Conservation (phyloP, 2,113 vertebrate species). For the Pedetes capensis region DNA sequence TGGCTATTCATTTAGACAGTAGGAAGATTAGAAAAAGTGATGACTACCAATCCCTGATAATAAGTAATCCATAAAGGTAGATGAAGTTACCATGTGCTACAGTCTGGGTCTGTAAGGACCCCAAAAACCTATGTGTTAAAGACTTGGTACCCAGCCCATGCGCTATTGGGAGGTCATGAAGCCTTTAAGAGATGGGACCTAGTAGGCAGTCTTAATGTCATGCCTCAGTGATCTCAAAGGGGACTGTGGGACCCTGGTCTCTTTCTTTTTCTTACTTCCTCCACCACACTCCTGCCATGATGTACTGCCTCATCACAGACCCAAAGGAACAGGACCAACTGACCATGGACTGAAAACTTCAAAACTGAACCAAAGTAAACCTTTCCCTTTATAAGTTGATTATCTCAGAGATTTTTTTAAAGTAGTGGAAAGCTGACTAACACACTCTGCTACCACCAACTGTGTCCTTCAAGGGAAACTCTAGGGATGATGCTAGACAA, state of each 20-base stretch:
- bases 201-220: neutral
- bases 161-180: neutral
- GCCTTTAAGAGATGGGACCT: neutral
- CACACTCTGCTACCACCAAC: neutral
- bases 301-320: neutral
- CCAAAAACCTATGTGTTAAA: neutral
- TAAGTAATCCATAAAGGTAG: neutral
- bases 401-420: neutral
- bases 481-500: neutral
- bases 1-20: neutral
- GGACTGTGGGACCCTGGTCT: neutral
- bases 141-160: too few species aligned
- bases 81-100: neutral
- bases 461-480: neutral
- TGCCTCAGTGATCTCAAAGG: too few species aligned
- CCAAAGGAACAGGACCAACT: neutral
- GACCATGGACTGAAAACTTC: neutral
- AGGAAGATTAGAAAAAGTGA: neutral
- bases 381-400: neutral
- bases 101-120: neutral
- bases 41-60: neutral
- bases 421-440: neutral
- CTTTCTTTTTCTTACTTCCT: neutral
- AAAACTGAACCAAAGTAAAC: neutral
- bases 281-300: neutral